Evolutionary conservation across 2,113 vertebrate species (phyloP).

Genomic region (Miniopterus natalensis): DNA sequence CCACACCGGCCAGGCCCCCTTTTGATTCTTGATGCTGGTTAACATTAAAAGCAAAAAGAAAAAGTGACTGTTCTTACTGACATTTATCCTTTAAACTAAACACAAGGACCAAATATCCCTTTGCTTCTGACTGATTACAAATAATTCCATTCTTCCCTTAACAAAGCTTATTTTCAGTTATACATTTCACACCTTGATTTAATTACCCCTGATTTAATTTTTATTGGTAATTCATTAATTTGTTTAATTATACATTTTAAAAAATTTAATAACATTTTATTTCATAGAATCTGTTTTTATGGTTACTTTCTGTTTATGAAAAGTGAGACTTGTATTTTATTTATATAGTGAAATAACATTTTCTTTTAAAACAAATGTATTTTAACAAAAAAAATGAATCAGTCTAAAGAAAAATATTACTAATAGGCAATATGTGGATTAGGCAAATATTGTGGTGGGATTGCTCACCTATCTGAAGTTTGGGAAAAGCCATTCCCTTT

Average conservation of each 20-base stretch:
- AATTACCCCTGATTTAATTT: neutral
- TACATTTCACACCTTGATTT: neutral
- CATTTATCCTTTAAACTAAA: neutral
- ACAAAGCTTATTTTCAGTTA: neutral
- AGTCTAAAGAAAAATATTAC: neutral
- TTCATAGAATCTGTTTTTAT: neutral
- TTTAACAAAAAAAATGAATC: slow-evolving; percentile 3
- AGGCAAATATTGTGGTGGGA: neutral
- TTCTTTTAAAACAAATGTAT: slow-evolving; percentile 1
- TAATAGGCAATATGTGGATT: neutral
- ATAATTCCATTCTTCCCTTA: neutral
- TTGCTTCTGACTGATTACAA: neutral
- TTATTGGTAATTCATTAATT: neutral
- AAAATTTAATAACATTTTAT: neutral
- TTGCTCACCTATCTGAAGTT: neutral
- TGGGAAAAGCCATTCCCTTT: neutral
- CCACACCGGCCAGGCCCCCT: neutral
- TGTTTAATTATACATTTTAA: neutral
- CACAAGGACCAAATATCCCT: neutral
- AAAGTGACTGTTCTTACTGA: neutral
- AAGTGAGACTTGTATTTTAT: neutral
- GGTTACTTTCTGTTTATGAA: neutral
- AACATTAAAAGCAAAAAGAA: neutral
- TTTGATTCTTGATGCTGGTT: neutral
- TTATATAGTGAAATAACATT: neutral